phyloP scores from a whole-genome alignment of 2,888 invertebrate species.

The Drymonia ruficornis region DNA sequence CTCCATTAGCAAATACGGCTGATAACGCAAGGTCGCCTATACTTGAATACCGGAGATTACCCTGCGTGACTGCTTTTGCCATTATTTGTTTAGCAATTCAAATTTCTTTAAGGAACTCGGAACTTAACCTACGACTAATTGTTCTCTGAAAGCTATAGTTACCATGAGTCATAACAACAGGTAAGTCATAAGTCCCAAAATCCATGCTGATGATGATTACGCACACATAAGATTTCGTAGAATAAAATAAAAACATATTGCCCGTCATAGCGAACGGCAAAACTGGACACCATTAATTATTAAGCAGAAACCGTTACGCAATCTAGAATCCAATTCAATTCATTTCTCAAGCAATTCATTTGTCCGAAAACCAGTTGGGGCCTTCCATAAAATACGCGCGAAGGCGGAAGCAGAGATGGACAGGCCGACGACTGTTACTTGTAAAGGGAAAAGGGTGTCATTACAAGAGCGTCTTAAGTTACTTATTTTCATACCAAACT shows the following conservation, averaged over 20 bases:
- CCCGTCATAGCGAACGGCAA: background rate
- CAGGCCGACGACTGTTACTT: too few relatives aligned
- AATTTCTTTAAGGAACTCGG: background rate
- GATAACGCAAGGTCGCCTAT: conserved; percentile 50
- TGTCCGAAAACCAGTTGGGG: conserved; percentile 13
- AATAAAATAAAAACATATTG: too few relatives aligned
- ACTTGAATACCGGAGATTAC: conserved; percentile 16
- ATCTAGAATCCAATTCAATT: conserved; percentile 19
- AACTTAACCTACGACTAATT: too few relatives aligned
- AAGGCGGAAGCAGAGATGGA: background rate
- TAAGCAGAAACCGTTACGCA: conserved; percentile 21
- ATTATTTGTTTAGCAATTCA: background rate
- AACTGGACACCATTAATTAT: conserved; percentile 8
- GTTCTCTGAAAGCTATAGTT: too few relatives aligned
- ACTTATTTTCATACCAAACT: too few relatives aligned
- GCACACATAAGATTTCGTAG: too few relatives aligned
- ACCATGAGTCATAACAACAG: too few relatives aligned
- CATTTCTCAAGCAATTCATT: conserved; percentile 30
- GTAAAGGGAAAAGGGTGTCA: too few relatives aligned
- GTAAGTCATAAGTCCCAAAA: too few relatives aligned
- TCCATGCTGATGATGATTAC: too few relatives aligned
- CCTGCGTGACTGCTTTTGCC: background rate
- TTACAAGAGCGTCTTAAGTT: too few relatives aligned
- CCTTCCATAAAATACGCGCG: background rate
- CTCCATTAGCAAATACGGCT: conserved; percentile 44